These are phyloP conservation scores for Heliconius aoede DNA, from an alignment of 2,888 invertebrate species.

Conservation along the genomic window DNA sequence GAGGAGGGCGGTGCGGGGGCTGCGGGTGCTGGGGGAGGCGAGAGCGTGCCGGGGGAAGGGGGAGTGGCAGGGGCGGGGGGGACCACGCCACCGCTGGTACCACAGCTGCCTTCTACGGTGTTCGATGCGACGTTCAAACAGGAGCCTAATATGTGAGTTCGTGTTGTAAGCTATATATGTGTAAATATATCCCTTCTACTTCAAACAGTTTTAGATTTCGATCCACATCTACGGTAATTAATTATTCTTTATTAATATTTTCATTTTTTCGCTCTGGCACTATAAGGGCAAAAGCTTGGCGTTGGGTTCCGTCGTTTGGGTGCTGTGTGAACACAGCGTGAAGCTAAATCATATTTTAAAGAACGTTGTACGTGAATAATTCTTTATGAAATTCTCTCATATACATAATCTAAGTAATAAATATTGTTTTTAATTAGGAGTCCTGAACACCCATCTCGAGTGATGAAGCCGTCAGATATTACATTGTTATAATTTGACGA, in stretches of 20 bases:
- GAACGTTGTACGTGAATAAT: no score
- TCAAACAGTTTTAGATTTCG: no score
- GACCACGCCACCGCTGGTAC: slow-evolving; percentile 64
- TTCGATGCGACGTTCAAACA: slow-evolving; percentile 73
- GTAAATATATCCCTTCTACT: no score
- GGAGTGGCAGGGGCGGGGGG: slow-evolving; percentile 47
- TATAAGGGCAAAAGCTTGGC: no score
- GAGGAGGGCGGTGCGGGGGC: slow-evolving; percentile 57
- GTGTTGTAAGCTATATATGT: background rate
- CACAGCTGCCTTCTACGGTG: slow-evolving; percentile 58
- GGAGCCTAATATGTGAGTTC: slow-evolving; percentile 60
- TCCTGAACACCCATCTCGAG: slow-evolving; percentile 66
- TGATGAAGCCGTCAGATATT: slow-evolving; percentile 69
- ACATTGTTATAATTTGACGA: slow-evolving; percentile 63
- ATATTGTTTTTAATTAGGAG: slow-evolving; percentile 59
- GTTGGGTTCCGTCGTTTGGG: no score
- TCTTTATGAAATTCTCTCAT: no score
- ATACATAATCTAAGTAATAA: slow-evolving; percentile 3
- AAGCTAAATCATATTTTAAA: no score
- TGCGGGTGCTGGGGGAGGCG: slow-evolving; percentile 52
- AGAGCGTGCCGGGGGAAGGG: slow-evolving; percentile 50
- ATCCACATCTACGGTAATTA: no score
- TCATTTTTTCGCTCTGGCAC: no score
- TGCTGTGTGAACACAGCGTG: no score
- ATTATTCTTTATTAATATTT: no score